Base-by-base conservation (phyloP, 2,113 vertebrate genomes). In the Craseonycteris thonglongyai region DNA sequence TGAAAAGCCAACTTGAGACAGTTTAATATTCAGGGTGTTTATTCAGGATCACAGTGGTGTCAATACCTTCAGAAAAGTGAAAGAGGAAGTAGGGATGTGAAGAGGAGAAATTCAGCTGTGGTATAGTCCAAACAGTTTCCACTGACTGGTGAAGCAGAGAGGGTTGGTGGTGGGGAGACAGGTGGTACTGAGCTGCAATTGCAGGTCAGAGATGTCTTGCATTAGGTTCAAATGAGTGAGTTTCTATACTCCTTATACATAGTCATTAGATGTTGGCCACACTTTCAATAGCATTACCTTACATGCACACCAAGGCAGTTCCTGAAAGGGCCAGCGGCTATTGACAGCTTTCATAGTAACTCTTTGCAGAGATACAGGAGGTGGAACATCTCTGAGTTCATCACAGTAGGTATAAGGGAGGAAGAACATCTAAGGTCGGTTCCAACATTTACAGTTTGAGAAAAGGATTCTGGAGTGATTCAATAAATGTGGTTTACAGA, bases 221-320 rank as follows among this genome's bases (percentile, higher is more conserved):
- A 18, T 11, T 76, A 22, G 12, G 5, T 33, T 75, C 38, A 38
- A 74, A 61, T 7, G 19, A 51, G 14, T 10, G 26, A n/a, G 2
- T 56, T 22, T 49, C 16, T 30, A 24, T 10, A 24, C 4, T 28
- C 1, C 7, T 1, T 4, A 0, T 26, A 21, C 13, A 28, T 45
- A 65, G 3, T 65, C 42, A n/a, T 9, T 68, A 35, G 6, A 7
- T 68, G 1, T 49, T 7, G 28, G 2, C 3, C 16, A 16, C 12
- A n/a, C 6, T 7, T 4, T 14, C 35, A 22, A n/a, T 2, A 21
- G 1, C 14, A 11, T 8, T 56, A 19, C 18, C 21, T 59, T 21
- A 18, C 33, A 24, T 19, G 72, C 45, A 83, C 54, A 15, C 26
- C 47, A 51, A n/a, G 4, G n/a, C 33, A 16, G 56, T 1, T 26